Percentiles rank a stretch among this genome's conserved stretches.
Evolutionary conservation across 1,140 invertebrate species (phyloP).

Genomic region (Ephestia elutella): DNA sequence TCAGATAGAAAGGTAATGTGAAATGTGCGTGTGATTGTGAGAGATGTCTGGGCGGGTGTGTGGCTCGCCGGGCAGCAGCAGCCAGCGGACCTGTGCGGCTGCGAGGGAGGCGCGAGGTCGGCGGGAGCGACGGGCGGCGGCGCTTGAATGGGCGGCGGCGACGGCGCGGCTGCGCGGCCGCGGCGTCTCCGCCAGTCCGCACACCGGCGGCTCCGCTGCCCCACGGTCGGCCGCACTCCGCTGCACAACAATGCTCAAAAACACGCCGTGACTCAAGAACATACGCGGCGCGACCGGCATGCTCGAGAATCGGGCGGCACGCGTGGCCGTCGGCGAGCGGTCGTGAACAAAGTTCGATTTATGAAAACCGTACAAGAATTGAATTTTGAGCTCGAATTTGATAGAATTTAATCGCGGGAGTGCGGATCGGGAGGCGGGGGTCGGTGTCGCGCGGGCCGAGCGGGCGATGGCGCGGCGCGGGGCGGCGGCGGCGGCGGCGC

Average conservation of each 20-base stretch:
- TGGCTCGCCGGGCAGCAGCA: conserved; percentile 7
- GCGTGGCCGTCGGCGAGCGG: conserved; percentile 62
- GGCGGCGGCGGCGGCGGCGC: conserved; percentile 49
- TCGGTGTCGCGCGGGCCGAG: conserved; percentile 46
- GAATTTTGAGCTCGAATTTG: conserved; percentile 55
- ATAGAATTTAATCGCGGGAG: conserved; percentile 54
- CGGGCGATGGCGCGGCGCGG: conserved; percentile 43
- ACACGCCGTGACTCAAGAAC: conserved; percentile 59
- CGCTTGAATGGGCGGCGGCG: conserved; percentile 54
- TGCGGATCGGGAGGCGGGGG: conserved; percentile 54
- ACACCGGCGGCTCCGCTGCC: conserved; percentile 72
- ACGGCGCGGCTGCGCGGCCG: conserved; percentile 48
- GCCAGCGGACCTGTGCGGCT: conserved; percentile 8
- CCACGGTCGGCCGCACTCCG: conserved; percentile 70
- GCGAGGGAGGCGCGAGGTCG: conserved; percentile 17
- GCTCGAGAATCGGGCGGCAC: conserved; percentile 61
- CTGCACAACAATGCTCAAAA: conserved; percentile 69
- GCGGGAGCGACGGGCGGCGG: conserved; percentile 25
- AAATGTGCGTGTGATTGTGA: conserved; percentile 9
- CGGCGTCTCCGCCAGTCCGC: conserved; percentile 65
- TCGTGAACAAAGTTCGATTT: conserved; percentile 58
- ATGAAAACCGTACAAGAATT: conserved; percentile 64
- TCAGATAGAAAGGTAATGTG: too few species aligned
- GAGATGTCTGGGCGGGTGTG: not conserved
- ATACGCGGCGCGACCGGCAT: conserved; percentile 53